Evolutionary conservation across 2,888 invertebrate genomes (phyloP).

Genomic region (Harpalus rufipes): DNA sequence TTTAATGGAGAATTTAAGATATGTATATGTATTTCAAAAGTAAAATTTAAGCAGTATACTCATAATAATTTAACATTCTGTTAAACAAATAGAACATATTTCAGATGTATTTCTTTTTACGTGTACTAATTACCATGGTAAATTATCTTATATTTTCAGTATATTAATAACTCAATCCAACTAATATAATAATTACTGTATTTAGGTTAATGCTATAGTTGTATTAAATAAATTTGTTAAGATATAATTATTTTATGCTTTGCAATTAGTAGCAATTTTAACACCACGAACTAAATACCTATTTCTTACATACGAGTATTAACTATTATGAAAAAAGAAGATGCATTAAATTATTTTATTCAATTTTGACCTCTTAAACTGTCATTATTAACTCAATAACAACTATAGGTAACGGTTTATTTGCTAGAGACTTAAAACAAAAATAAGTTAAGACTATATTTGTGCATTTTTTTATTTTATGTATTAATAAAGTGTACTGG

Average conservation of each 20-base stretch:
- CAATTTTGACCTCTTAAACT: no score
- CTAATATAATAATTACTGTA: constrained; percentile 17
- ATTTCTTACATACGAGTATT: no score
- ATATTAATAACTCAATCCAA: background rate
- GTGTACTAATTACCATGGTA: constrained; percentile 9
- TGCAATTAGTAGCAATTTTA: background rate
- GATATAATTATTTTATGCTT: background rate
- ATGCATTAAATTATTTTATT: no score
- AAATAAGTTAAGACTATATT: no score
- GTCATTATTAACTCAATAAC: no score
- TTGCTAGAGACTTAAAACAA: no score
- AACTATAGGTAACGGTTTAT: no score
- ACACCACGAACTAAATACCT: background rate
- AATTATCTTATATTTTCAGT: constrained; percentile 1
- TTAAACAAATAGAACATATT: constrained; percentile 9
- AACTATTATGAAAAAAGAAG: no score
- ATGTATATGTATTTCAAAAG: constrained; percentile 8
- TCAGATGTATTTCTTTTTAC: constrained; percentile 7
- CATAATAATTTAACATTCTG: background rate
- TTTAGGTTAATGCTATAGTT: constrained; percentile 24
- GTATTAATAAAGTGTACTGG: no score
- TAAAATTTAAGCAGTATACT: background rate
- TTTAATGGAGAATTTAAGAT: constrained; percentile 12
- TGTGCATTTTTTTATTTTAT: no score
- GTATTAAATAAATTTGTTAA: background rate